Conservation (phyloP, 2,797 vertebrate genomes). For the Arctocebus calabarensis region DNA sequence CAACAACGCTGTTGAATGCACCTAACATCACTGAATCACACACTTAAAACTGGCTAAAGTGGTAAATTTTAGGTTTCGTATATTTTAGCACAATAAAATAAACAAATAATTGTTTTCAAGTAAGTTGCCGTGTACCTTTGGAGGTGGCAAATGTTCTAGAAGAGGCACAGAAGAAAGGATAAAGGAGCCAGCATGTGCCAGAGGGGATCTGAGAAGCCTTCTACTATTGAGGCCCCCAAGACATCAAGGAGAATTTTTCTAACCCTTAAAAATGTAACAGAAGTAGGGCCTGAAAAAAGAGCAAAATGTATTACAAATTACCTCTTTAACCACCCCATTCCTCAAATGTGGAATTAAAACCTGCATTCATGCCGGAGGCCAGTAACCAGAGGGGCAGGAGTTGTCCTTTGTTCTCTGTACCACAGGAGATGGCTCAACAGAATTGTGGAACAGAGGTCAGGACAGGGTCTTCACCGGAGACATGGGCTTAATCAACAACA, state of each 20-base stretch:
- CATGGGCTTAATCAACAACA: too few relatives aligned
- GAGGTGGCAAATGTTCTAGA: neutral
- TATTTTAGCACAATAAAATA: neutral
- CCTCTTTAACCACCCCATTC: too few relatives aligned
- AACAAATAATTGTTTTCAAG: neutral
- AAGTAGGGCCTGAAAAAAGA: too few relatives aligned
- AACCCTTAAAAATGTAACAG: neutral
- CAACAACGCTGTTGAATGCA: fast-evolving
- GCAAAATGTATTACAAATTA: too few relatives aligned
- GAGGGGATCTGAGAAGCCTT: neutral
- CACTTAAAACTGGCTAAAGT: neutral
- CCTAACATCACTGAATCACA: neutral
- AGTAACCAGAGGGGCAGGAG: too few relatives aligned
- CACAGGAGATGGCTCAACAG: too few relatives aligned
- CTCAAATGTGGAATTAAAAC: too few relatives aligned
- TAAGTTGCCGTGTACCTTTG: neutral
- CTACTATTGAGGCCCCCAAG: neutral
- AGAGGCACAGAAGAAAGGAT: too few relatives aligned
- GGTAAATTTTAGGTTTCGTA: neutral
- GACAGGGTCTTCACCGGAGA: too few relatives aligned
- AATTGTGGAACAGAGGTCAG: too few relatives aligned
- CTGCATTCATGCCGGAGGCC: too few relatives aligned
- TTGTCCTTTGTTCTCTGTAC: too few relatives aligned
- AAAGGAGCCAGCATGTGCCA: neutral
- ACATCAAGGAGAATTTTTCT: neutral